Evolutionary conservation across 2,888 invertebrate genomes (phyloP).

Genomic region (Syritta pipiens): DNA sequence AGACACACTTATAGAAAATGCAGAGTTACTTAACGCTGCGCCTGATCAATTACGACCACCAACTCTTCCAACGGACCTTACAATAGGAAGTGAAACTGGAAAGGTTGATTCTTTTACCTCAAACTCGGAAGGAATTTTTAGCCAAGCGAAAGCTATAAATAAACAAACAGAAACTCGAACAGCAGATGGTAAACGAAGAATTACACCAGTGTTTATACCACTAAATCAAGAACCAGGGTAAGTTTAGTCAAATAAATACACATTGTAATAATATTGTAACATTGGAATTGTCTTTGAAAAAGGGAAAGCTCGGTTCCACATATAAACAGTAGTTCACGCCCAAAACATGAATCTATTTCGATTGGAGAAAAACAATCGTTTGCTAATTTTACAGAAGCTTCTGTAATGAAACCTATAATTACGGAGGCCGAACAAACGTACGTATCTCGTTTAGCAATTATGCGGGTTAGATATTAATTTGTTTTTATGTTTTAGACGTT

Average conservation of each 20-base stretch:
- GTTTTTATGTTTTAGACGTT: constrained; percentile 70
- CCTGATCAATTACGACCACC: constrained; percentile 73
- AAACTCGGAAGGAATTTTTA: constrained; percentile 6
- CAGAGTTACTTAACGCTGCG: constrained; percentile 80
- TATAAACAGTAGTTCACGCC: constrained; percentile 70
- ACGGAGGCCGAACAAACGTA: constrained; percentile 73
- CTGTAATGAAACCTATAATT: constrained; percentile 71
- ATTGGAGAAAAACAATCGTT: constrained; percentile 50
- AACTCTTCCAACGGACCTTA: constrained; percentile 69
- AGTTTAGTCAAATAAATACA: not conserved
- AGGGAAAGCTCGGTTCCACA: constrained; percentile 47
- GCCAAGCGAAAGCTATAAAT: constrained; percentile 82
- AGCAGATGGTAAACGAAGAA: constrained; percentile 95
- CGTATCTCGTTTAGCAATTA: constrained; percentile 4
- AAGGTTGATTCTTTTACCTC: not conserved
- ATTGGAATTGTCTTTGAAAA: no score
- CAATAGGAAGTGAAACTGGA: not conserved
- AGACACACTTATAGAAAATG: constrained; percentile 85
- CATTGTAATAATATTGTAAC: not conserved
- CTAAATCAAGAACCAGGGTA: constrained; percentile 81
- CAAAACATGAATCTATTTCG: constrained; percentile 49
- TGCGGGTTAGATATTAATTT: not conserved
- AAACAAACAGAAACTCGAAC: constrained; percentile 97
- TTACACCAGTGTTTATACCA: constrained; percentile 97
- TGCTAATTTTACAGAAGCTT: constrained; percentile 23